Conservation (phyloP, 2,797 vertebrate species). For the Molossus alvarezi region DNA sequence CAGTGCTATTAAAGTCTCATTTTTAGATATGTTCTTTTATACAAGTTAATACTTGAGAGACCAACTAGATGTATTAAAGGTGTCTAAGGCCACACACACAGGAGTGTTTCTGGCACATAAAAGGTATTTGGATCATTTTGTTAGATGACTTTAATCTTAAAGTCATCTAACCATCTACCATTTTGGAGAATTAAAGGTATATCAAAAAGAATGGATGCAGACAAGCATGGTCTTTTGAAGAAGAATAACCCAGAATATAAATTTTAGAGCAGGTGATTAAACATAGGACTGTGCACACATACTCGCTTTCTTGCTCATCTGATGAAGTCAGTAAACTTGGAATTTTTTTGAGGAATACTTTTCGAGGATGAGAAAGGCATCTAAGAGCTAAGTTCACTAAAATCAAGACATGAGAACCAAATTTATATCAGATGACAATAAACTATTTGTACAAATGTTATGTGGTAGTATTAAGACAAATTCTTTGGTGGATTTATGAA, state of each 20-base stretch:
- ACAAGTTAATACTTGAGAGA: not conserved
- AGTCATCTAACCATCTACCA: not conserved
- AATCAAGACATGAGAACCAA: constrained; percentile 19
- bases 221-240: not conserved
- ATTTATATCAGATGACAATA: not conserved
- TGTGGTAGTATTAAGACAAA: constrained; percentile 17
- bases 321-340: not conserved
- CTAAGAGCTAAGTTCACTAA: constrained; percentile 4
- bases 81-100: not conserved
- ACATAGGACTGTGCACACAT: not conserved
- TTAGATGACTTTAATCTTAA: constrained; percentile 15
- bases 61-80: not conserved
- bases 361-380: not conserved
- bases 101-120: not conserved
- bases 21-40: constrained; percentile 8
- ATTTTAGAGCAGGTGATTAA: constrained; percentile 51
- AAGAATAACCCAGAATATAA: constrained; percentile 15
- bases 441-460: constrained; percentile 30
- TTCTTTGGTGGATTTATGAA: not conserved
- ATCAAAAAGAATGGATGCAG: not conserved
- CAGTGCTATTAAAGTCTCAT: constrained; percentile 22
- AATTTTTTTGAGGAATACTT: not conserved
- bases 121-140: constrained; percentile 31
- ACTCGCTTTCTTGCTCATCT: not conserved
- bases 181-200: constrained; percentile 24